Evolutionary conservation across 1,140 invertebrate genomes (phyloP), one percentile per base, ranked within the genome.

Genomic region (Babylonia areolata): DNA sequence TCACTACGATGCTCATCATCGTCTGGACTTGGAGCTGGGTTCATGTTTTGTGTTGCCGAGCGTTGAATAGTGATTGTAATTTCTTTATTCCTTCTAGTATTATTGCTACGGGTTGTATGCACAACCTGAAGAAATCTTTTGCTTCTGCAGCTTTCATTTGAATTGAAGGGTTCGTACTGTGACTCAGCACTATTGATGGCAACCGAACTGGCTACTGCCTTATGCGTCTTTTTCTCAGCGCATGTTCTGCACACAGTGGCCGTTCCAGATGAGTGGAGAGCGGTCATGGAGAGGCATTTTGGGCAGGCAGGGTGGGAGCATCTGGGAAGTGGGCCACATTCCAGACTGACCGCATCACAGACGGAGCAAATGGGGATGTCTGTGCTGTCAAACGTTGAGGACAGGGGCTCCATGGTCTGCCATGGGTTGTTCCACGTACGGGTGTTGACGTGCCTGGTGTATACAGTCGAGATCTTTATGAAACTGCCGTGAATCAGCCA

Each of bases 241-340:
- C 73, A 77, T 9, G 37, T 77, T 40, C 39, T 77, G 73, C 73
- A 77, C 1, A 20, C 23, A 40, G 33, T 37, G 6, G 3, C 23
- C 6, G n/a, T 35, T 11, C 1, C 6, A n/a, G 40, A n/a, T 28
- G 78, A 33, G 40, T 28, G 20, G 78, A 23, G 28, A 1, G 28
- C 31, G 23, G 42, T 42, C 12, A 54, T 80, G 20, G 58, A n/a
- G 3, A 84, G 81, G 40, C 81, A 84, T 23, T 84, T 73, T 3
- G 54, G 37, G 28, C 81, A 84, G 11, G n/a, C 81, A 39, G 64
- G 69, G n/a, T 84, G 81, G 58, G 39, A 31, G 31, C 81, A 84
- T 12, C 0, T 1, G 3, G 64, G 37, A 3, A 84, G n/a, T 5
- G 37, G 81, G 37, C 23, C n/a, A 20, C 64, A 73, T 33, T 84